Evolutionary conservation across 2,888 invertebrate genomes (phyloP).

Genomic region (Thecocarcelia acutangulata): DNA sequence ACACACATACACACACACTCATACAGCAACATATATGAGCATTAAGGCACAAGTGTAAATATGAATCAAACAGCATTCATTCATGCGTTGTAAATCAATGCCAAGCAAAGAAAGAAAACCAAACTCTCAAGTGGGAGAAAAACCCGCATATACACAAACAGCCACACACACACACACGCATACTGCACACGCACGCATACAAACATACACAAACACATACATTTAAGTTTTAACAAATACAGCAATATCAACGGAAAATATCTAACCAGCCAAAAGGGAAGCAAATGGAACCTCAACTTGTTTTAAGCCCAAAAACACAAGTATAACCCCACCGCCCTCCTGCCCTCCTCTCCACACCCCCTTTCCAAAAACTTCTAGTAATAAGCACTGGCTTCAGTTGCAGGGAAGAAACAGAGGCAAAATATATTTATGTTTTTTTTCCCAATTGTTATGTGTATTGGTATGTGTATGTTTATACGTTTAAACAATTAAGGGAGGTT

Average conservation of each 20-base stretch:
- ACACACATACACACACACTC: background rate
- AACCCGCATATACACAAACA: background rate
- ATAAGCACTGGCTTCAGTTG: too few relatives aligned
- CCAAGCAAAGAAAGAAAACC: slow-evolving; percentile 10
- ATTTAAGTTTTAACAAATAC: background rate
- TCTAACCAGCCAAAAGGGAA: background rate
- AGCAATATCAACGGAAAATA: too few relatives aligned
- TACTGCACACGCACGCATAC: too few relatives aligned
- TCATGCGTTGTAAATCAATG: slow-evolving; percentile 59
- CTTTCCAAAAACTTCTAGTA: too few relatives aligned
- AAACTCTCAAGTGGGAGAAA: background rate
- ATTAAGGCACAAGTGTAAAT: slow-evolving; percentile 45
- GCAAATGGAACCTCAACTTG: background rate
- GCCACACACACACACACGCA: background rate
- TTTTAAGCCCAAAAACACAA: background rate
- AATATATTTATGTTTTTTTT: background rate
- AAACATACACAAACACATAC: background rate
- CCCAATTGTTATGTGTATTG: slow-evolving; percentile 3
- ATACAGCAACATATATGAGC: background rate
- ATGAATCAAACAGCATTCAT: slow-evolving; percentile 50
- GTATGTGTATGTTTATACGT: slow-evolving; percentile 6
- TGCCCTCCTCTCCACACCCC: too few relatives aligned
- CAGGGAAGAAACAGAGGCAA: too few relatives aligned
- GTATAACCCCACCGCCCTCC: too few relatives aligned
- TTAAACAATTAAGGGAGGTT: slow-evolving; percentile 25